Base-by-base conservation (phyloP, 2,888 invertebrate species). In the Drosophila paracracens region DNA sequence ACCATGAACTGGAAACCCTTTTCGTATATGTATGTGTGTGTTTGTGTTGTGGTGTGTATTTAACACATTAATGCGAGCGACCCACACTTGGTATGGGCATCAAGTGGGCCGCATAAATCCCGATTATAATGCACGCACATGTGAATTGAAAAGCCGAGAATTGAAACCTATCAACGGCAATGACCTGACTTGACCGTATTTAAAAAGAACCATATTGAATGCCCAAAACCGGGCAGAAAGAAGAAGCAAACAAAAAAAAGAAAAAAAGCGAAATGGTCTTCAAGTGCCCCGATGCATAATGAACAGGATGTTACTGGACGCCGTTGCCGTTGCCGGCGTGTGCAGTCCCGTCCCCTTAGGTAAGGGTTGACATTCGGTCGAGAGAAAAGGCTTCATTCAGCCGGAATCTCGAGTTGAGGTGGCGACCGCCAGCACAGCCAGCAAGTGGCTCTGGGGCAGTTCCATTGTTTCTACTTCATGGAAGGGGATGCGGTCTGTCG, bases 71-170 rank as follows among this genome's bases (percentile, higher is more conserved):
- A 79, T 66, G 65, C 73, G 67, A 80, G 56, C 58, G 43, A 60
- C 38, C 65, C 66, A 74, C 68, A 65, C 66, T 53, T 56, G 64
- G 52, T 10, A 46, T 52, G 76, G 70, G 59, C 75, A 76, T 87
- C 85, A 83, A 86, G 85, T 85, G 85, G 85, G 76, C 81, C 79
- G 72, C 71, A 82, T 85, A 88, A 85, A 77, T 79, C 85, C 88
- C 81, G 85, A 74, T 85, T 88, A 88, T 88, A 88, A 88, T 85
- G 88, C 85, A 82, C 74, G 85, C 76, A 71, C 83, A 82, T 81
- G 81, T 79, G 84, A 51, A 70, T 71, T 72, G 67, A 60, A 75
- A 72, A 69, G 70, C 66, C 52, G 67, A 58, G 71, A 71, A 59
- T 63, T 67, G 74, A 76, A 70, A 71, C 77, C 77, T 64, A 82